phyloP scores from a whole-genome alignment of 2,797 vertebrate species.

The Hydrocynus forskahlii region DNA sequence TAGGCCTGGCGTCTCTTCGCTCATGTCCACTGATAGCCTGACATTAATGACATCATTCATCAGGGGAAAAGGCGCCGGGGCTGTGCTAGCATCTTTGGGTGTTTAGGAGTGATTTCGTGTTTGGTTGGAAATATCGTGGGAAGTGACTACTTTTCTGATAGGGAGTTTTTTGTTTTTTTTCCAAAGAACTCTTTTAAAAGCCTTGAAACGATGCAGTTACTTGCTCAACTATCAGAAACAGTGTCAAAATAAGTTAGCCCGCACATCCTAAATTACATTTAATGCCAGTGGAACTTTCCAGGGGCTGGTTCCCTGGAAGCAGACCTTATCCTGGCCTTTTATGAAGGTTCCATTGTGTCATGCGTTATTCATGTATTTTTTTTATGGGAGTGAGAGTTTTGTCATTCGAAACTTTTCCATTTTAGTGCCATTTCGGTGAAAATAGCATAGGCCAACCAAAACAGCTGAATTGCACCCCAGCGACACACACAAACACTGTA shows the following conservation, averaged over 20 bases:
- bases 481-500: constrained; percentile 12
- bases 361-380: neutral
- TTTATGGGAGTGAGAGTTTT: neutral
- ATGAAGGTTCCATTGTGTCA: constrained; percentile 6
- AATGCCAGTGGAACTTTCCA: constrained; percentile 1
- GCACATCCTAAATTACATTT: constrained; percentile 16
- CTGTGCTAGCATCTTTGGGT: constrained; percentile 28
- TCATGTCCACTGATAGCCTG: constrained; percentile 90
- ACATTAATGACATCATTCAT: constrained; percentile 77
- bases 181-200: constrained; percentile 3
- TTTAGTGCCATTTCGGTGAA: neutral
- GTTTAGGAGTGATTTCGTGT: constrained; percentile 28
- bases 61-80: constrained; percentile 37
- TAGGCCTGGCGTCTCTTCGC: constrained; percentile 67
- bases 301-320: neutral
- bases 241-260: constrained; percentile 6
- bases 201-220: neutral
- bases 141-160: constrained; percentile 70
- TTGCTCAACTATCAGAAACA: constrained; percentile 10
- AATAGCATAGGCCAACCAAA: neutral
- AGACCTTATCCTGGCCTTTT: neutral
- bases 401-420: constrained; percentile 21
- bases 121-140: constrained; percentile 42
- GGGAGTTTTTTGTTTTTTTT: neutral
- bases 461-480: constrained; percentile 1